Percentiles rank a stretch among this genome's conserved stretches.
Evolutionary conservation across 2,888 invertebrate genomes (phyloP).

Genomic region (Toxonevra muliebris): DNA sequence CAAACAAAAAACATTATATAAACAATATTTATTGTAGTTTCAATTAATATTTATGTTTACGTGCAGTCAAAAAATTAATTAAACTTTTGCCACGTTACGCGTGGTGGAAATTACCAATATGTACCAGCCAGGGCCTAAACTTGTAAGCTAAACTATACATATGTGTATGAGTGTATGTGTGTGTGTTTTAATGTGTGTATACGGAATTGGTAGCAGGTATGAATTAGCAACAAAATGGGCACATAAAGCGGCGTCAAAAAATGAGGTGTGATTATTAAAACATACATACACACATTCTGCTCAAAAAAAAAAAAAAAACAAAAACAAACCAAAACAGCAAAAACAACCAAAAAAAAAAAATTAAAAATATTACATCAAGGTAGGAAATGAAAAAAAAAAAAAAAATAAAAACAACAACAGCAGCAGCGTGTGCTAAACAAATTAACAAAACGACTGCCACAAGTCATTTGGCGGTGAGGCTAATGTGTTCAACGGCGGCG

Average conservation of each 20-base stretch:
- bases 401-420: background rate
- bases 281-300: background rate
- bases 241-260: slow-evolving; percentile 13
- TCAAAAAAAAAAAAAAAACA: slow-evolving; percentile 6
- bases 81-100: too few relatives aligned
- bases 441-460: slow-evolving; percentile 30
- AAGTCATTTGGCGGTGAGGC: slow-evolving; percentile 26
- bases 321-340: background rate
- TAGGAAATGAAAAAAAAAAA: slow-evolving; percentile 6
- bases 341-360: background rate
- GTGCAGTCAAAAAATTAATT: too few relatives aligned
- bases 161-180: too few relatives aligned
- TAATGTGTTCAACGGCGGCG: slow-evolving; percentile 14
- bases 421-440: slow-evolving; percentile 27
- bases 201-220: background rate
- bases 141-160: too few relatives aligned
- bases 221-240: background rate
- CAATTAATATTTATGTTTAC: too few relatives aligned
- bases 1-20: too few relatives aligned
- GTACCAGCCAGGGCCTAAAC: too few relatives aligned
- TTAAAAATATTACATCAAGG: slow-evolving; percentile 10
- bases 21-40: too few relatives aligned
- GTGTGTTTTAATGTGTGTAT: too few relatives aligned
- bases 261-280: slow-evolving; percentile 21
- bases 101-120: too few relatives aligned